Evolutionary conservation across 1,140 invertebrate genomes (phyloP), one percentile per base, ranked within the genome.

Genomic region (Drosophila ercepeae): DNA sequence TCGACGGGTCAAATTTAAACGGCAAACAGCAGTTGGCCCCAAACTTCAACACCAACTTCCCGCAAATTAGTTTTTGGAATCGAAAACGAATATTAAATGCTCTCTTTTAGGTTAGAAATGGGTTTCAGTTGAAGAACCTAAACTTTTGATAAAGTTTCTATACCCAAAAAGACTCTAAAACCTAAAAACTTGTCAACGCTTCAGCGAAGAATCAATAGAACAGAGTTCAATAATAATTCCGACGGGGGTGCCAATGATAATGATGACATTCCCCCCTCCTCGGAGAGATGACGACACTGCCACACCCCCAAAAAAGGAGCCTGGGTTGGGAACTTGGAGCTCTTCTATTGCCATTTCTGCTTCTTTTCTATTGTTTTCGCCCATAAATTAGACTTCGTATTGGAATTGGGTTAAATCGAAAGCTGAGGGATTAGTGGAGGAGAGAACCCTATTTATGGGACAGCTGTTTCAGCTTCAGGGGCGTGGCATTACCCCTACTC

Each of bases 301-400:
- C 73, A 73, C 77, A 70, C 73, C 79, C 70, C 78, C 75, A 4
- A 18, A 21, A 16, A 29, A 14, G 45, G 25, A 44, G 16, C 25
- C 34, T 9, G 23, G n/a, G n/a, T n/a, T n/a, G n/a, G n/a, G n/a
- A n/a, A 57, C 21, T 16, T 23, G 59, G 23, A 65, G 63, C 50
- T 41, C n/a, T 60, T 18, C 53, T 59, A 23, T 27, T 41, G 53
- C 34, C 42, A 13, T 16, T 19, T 39, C 32, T 16, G 19, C 21
- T 23, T 23, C 6, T 27, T 36, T 13, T 13, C n/a, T n/a, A n/a
- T n/a, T n/a, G n/a, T 39, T 50, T 32, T 52, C 46, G 54, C 51
- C 58, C 67, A 84, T 84, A 84, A 84, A 88, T 84, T 81, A 84
- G 69, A 76, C 65, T 81, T 86, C 57, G 86, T 86, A 81, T 65